Evolutionary conservation across 2,113 vertebrate genomes (phyloP).

Genomic region (Cyanoderma ruficeps): DNA sequence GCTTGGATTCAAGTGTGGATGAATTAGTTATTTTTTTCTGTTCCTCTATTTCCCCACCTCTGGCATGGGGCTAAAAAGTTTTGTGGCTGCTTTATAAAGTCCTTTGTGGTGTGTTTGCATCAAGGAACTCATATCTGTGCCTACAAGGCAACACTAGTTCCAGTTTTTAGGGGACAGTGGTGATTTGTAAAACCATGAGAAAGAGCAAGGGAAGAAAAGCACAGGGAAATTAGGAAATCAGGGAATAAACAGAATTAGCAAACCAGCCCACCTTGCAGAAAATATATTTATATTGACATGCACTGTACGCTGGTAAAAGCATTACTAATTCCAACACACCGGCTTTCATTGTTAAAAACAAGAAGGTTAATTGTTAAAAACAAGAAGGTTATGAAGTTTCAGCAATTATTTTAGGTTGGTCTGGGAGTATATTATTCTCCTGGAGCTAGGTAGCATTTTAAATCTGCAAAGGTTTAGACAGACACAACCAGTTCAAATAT

Average conservation of each 20-base stretch:
- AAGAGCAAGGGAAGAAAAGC: not conserved
- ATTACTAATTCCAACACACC: not conserved
- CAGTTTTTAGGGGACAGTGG: not conserved
- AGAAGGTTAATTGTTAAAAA: not conserved
- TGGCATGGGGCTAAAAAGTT: not conserved
- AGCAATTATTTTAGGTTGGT: not conserved
- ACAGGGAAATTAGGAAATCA: not conserved
- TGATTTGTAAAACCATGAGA: not conserved
- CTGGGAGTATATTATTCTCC: not conserved
- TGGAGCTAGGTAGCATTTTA: slow-evolving; percentile 9
- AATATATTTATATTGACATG: not conserved
- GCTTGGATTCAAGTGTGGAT: not conserved
- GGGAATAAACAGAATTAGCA: not conserved
- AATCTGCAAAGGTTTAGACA: slow-evolving; percentile 20
- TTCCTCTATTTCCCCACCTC: not conserved
- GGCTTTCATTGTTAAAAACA: not conserved
- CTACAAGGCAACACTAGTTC: not conserved
- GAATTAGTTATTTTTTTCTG: not conserved
- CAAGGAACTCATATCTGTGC: not conserved
- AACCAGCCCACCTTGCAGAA: not conserved
- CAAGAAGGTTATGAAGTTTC: not conserved
- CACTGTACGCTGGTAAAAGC: not conserved
- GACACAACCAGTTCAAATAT: slow-evolving; percentile 42
- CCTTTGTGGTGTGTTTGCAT: not conserved
- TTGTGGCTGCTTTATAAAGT: not conserved